phyloP scores from a whole-genome alignment of 2,888 invertebrate species.

The Drosophila mimetica region DNA sequence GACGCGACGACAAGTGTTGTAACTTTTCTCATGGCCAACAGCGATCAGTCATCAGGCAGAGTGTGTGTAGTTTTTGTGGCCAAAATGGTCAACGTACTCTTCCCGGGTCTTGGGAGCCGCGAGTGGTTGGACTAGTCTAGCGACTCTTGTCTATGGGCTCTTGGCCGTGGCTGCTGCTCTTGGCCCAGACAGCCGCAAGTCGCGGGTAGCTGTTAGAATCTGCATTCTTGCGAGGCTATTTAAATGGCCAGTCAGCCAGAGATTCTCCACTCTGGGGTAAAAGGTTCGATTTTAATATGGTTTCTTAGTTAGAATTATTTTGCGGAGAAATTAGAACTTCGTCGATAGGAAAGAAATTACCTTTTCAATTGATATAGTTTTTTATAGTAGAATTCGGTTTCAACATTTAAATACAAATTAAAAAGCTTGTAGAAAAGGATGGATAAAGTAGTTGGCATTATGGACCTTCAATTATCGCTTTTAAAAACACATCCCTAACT shows the following conservation, averaged over 20 bases:
- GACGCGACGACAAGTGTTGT: constrained; percentile 58
- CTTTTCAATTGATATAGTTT: no score
- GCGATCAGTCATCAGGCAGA: constrained; percentile 19
- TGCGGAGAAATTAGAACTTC: no score
- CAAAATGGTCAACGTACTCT: constrained; percentile 76
- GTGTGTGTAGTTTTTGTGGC: constrained; percentile 43
- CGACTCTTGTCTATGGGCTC: constrained; percentile 56
- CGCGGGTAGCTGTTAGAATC: constrained; percentile 73
- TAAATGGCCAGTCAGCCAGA: constrained; percentile 52
- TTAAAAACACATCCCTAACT: no score
- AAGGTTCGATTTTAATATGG: neutral
- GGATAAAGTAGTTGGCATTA: no score
- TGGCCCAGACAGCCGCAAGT: constrained; percentile 24
- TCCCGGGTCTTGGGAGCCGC: constrained; percentile 14
- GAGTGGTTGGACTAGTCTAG: constrained; percentile 75
- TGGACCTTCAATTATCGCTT: no score
- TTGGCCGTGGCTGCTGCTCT: neutral
- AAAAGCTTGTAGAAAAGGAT: no score
- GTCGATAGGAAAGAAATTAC: no score
- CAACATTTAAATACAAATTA: no score
- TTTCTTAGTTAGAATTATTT: no score
- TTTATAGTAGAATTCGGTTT: no score
- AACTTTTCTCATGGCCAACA: constrained; percentile 68
- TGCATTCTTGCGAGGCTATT: constrained; percentile 73
- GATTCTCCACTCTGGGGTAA: constrained; percentile 11